Percentiles rank a stretch among this genome's conserved stretches.
phyloP scores from a whole-genome alignment of 1,140 invertebrate genomes.

The Pectinophora gossypiella region DNA sequence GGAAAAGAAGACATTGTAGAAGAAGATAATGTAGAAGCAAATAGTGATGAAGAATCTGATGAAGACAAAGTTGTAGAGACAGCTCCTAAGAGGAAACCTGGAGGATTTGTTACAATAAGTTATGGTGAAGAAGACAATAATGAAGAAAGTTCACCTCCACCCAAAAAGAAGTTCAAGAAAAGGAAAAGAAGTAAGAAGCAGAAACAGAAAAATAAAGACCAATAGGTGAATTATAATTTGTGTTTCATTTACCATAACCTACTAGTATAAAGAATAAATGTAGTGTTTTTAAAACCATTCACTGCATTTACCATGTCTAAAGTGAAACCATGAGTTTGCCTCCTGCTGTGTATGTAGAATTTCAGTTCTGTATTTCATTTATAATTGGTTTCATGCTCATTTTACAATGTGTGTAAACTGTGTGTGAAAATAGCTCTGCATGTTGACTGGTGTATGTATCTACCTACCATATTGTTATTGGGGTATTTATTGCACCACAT shows the following conservation, averaged over 20 bases:
- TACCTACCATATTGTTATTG: too few species aligned
- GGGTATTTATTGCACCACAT: too few species aligned
- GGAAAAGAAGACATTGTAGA: constrained; percentile 18
- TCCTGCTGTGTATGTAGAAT: too few species aligned
- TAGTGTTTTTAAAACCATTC: too few species aligned
- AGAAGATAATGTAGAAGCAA: constrained; percentile 22
- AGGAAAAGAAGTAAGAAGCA: constrained; percentile 50
- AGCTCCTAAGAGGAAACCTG: constrained; percentile 43
- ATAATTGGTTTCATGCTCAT: too few species aligned
- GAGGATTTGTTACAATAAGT: constrained; percentile 57
- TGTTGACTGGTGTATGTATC: too few species aligned
- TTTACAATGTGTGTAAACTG: too few species aligned
- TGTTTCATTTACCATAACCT: constrained; percentile 10
- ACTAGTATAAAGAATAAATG: background rate
- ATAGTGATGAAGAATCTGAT: constrained; percentile 39
- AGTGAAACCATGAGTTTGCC: too few species aligned
- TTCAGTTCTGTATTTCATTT: too few species aligned
- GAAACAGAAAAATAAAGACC: constrained; percentile 37
- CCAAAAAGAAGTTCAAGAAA: constrained; percentile 54
- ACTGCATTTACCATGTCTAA: too few species aligned
- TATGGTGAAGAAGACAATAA: constrained; percentile 42
- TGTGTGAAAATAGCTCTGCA: too few species aligned
- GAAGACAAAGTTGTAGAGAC: constrained; percentile 23
- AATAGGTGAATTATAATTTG: constrained; percentile 9
- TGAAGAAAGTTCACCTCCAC: constrained; percentile 24